Evolutionary conservation across 2,113 vertebrate genomes (phyloP).

Genomic region (Balaeniceps rex): DNA sequence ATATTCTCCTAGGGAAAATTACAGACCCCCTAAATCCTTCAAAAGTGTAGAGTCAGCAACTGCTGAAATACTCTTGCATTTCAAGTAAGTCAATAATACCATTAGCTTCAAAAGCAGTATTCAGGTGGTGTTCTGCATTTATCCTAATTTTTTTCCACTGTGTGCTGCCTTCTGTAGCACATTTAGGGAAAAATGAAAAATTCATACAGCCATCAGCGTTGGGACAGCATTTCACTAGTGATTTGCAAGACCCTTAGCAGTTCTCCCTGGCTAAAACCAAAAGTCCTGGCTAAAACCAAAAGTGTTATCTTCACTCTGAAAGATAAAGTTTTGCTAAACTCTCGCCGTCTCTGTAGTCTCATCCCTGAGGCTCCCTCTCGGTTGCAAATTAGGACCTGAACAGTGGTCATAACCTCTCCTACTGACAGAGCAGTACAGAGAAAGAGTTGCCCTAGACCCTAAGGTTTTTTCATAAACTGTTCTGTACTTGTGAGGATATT

Average conservation of each 20-base stretch:
- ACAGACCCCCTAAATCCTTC: slow-evolving; percentile 38
- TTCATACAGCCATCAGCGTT: rapidly evolving
- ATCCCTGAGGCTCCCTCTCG: background rate
- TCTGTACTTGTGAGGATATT: background rate
- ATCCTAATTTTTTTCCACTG: background rate
- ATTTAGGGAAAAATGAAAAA: background rate
- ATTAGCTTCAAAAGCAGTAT: slow-evolving; percentile 14
- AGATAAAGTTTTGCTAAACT: background rate
- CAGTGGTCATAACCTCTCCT: background rate
- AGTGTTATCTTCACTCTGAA: background rate
- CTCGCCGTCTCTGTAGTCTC: background rate
- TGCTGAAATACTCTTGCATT: slow-evolving; percentile 39
- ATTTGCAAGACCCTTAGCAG: background rate
- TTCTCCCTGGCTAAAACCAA: background rate
- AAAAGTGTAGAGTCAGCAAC: slow-evolving; percentile 29
- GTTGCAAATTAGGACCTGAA: background rate
- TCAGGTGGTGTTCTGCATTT: background rate
- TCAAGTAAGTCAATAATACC: slow-evolving; percentile 34
- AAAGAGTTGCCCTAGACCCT: background rate
- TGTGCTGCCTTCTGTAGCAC: background rate
- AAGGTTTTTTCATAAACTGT: background rate
- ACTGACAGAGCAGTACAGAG: background rate
- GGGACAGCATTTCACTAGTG: background rate
- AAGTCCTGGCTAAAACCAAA: background rate
- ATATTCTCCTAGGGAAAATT: slow-evolving; percentile 50